Percentiles rank a stretch among this genome's conserved stretches.
These are phyloP conservation scores for Hippocampus guttulatus DNA, from an alignment of 2,113 vertebrate genomes.

Conservation along the genomic window DNA sequence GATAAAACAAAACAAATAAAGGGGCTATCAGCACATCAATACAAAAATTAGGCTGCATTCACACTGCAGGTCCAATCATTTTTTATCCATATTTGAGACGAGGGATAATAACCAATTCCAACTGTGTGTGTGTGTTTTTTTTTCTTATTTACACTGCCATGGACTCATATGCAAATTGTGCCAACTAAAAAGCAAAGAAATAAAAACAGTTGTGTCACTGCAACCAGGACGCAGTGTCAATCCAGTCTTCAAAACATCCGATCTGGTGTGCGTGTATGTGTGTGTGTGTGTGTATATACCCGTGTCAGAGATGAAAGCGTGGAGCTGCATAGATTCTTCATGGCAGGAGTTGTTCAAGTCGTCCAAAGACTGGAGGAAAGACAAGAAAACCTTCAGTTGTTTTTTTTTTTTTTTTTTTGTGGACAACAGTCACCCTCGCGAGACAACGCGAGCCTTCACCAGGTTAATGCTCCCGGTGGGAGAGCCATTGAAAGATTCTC, in stretches of 20 bases:
- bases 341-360: constrained; percentile 87
- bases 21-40: not conserved
- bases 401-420: too few species aligned
- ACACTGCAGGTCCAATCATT: not conserved
- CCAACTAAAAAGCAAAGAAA: not conserved
- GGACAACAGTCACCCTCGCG: not conserved
- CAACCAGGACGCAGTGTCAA: not conserved
- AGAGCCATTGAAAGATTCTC: constrained; percentile 96
- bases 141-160: too few species aligned
- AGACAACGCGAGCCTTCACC: constrained; percentile 67
- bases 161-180: too few species aligned
- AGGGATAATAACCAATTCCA: too few species aligned
- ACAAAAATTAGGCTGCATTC: not conserved
- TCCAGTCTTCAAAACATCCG: not conserved
- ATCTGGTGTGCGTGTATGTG: not conserved
- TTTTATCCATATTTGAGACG: too few species aligned
- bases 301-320: constrained; percentile 97
- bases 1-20: not conserved
- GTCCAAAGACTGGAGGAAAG: constrained; percentile 82
- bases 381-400: constrained; percentile 4
- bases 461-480: constrained; percentile 95
- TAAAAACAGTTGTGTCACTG: not conserved
- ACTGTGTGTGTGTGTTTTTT: too few species aligned
- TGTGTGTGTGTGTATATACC: constrained; percentile 66
- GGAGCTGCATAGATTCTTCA: constrained; percentile 85